Conservation (phyloP, 2,888 invertebrate species). For the Cerastis leucographa region DNA sequence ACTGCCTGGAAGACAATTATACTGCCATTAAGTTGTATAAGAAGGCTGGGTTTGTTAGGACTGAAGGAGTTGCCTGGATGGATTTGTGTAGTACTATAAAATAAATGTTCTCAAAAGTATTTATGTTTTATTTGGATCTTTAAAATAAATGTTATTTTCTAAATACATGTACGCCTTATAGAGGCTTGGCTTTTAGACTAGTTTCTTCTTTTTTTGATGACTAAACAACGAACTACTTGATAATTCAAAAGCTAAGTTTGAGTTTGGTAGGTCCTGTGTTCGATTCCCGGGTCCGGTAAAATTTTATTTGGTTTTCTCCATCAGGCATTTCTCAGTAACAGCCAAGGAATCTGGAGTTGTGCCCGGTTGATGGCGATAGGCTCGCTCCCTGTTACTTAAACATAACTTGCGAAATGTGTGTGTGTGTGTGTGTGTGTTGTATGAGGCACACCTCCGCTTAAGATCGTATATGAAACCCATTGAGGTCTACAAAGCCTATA, state of each 20-base stretch:
- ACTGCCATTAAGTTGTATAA: conserved; percentile 74
- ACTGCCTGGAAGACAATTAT: conserved; percentile 73
- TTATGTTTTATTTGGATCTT: background rate
- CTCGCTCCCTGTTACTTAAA: too few relatives aligned
- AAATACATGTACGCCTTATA: background rate
- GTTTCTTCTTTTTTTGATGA: background rate
- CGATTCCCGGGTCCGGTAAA: too few relatives aligned
- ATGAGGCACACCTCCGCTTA: too few relatives aligned
- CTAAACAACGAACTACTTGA: background rate
- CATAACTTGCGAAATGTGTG: too few relatives aligned
- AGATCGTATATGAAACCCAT: too few relatives aligned
- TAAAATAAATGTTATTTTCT: background rate
- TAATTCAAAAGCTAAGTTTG: background rate
- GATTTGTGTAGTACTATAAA: conserved; percentile 50
- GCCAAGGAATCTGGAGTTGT: too few relatives aligned
- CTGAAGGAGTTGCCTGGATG: conserved; percentile 70
- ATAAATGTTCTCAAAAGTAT: background rate
- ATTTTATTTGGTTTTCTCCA: too few relatives aligned
- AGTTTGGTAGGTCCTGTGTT: too few relatives aligned
- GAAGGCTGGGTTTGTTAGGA: conserved; percentile 73
- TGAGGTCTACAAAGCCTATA: too few relatives aligned
- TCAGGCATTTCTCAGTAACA: too few relatives aligned
- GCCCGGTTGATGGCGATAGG: too few relatives aligned
- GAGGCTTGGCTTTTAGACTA: background rate
- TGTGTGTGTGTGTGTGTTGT: too few relatives aligned